A percentile compares a stretch with the other conserved stretches of the same genome.
Conservation (phyloP, 2,113 vertebrate genomes). For the Dunckerocampus dactyliophorus region DNA sequence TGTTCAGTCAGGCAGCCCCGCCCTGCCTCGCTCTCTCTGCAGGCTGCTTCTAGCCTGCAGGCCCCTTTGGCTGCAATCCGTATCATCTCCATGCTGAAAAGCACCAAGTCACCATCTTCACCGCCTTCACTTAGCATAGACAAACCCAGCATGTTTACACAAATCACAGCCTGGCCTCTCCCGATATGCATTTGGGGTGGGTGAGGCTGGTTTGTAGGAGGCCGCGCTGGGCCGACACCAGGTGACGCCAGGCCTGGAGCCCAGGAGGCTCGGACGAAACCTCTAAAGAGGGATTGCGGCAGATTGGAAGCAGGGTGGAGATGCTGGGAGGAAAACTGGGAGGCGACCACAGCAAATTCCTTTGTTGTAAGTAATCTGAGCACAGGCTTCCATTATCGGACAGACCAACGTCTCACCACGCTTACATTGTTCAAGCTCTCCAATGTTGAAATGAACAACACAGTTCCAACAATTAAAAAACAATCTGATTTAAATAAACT, state of each 20-base stretch:
- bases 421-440: too few relatives aligned
- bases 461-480: too few relatives aligned
- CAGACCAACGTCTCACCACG: neutral
- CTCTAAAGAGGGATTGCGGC: neutral
- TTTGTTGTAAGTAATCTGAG: slow-evolving; percentile 69
- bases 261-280: too few relatives aligned
- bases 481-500: too few relatives aligned
- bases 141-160: neutral
- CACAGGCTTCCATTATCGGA: slow-evolving; percentile 47
- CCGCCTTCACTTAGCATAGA: neutral
- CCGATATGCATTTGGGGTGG: neutral
- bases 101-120: neutral
- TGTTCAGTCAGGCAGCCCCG: slow-evolving; percentile 48
- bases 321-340: slow-evolving; percentile 24
- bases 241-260: too few relatives aligned
- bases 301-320: neutral
- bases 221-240: too few relatives aligned
- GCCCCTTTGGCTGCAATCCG: slow-evolving; percentile 37
- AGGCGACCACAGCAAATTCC: slow-evolving; percentile 58
- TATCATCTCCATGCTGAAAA: slow-evolving; percentile 5
- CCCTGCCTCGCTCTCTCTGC: slow-evolving; percentile 35
- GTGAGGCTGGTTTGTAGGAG: slow-evolving; percentile 9
- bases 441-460: too few relatives aligned
- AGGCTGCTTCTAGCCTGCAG: slow-evolving; percentile 9
- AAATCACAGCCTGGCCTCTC: slow-evolving; percentile 10